phyloP scores from a whole-genome alignment of 2,113 vertebrate species.

The Pseudolaguvia tuberculata region DNA sequence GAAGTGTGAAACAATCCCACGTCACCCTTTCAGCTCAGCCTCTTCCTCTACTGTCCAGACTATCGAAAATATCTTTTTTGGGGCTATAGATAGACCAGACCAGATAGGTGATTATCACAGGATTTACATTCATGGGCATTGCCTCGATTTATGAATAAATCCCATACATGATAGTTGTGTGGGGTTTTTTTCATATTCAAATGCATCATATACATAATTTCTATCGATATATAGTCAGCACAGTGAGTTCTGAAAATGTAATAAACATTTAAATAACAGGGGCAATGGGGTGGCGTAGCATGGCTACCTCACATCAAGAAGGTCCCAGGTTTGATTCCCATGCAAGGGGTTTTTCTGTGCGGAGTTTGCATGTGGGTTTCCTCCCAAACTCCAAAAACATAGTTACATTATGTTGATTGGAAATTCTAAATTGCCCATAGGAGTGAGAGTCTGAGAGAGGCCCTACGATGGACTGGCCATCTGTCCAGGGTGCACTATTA shows the following conservation, averaged over 20 bases:
- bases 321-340: no score
- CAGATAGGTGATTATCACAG: slow-evolving; percentile 1
- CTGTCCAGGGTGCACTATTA: no score
- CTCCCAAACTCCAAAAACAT: no score
- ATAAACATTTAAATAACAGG: not conserved
- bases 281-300: no score
- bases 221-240: not conserved
- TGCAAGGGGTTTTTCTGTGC: no score
- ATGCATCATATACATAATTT: not conserved
- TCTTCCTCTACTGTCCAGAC: slow-evolving; percentile 4
- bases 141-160: slow-evolving; percentile 6
- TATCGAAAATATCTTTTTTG: slow-evolving; percentile 8
- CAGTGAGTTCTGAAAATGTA: not conserved
- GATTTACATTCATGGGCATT: slow-evolving; percentile 12
- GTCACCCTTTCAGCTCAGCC: slow-evolving; percentile 6
- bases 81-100: not conserved
- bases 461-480: no score
- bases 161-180: not conserved
- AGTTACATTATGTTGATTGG: no score
- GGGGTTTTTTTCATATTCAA: not conserved
- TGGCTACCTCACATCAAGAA: no score
- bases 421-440: no score
- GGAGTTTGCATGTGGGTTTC: no score
- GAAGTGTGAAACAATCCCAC: slow-evolving; percentile 63
- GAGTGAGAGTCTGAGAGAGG: no score